Base-by-base conservation (phyloP, 2,797 vertebrate genomes). In the Gymnoscopelus braueri region DNA sequence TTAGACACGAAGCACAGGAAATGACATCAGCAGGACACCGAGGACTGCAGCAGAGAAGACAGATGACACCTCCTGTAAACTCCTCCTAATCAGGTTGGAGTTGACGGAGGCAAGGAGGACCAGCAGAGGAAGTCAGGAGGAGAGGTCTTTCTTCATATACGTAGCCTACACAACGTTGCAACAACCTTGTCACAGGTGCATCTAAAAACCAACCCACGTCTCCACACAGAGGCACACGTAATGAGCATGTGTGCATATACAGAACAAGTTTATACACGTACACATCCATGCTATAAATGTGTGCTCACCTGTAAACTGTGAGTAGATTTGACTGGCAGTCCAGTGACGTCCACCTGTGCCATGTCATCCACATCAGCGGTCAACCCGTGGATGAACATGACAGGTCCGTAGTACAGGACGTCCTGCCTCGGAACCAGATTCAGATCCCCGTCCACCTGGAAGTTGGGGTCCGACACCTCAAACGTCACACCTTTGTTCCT, bases 381-480 rank as follows among this genome's bases (percentile, higher is more conserved):
- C 66, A 90, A 63, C 0, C 95, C 97, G 0, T 94, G 96, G 81
- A 99, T 82, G 24, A 95, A 95, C 69, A 99, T 80, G 70, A 94
- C 85, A 14, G 86, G 90, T 69, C 85, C 91, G 57, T 77, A 91
- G 12, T 87, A 87, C 1, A 75, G 85, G 19, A 96, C 32, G 1
- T 97, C 96, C 78, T 76, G 92, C 77, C 87, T 79, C 0, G 94
- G 93, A 32, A 96, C 91, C 87, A 98, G 85, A 54, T 92, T 92
- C 62, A 95, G 92, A 0, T 96, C 88, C 0, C 51, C 65, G 11
- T 97, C 94, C 89, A 99, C 95, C n/a, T 72, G 82, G 77, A 99
- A 98, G 88, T 90, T 87, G 4, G 96, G 95, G 71, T 96, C 95
- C 3, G 98, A 98, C 79, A 97, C 95, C 63, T 95, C 91, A 19